Percentiles rank a stretch among this genome's conserved stretches.
phyloP scores from a whole-genome alignment of 2,797 vertebrate species.

The Lepidocolaptes lacrymiger region DNA sequence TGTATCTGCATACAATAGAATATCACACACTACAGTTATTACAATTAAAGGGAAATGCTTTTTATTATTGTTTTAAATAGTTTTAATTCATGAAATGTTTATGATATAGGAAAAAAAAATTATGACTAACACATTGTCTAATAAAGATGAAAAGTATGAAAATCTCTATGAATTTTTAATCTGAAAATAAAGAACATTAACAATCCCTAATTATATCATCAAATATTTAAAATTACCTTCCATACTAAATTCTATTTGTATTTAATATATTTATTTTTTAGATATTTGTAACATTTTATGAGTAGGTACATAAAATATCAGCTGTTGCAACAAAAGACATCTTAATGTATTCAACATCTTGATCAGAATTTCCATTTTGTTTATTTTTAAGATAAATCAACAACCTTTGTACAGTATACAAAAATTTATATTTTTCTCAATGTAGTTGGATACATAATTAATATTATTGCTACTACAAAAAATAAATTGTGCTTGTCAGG shows the following conservation, averaged over 20 bases:
- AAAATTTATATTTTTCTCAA: slow-evolving; percentile 36
- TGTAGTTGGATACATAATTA: slow-evolving; percentile 7
- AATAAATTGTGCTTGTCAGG: not conserved
- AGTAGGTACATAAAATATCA: slow-evolving; percentile 26
- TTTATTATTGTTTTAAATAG: slow-evolving; percentile 60
- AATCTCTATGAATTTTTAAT: slow-evolving; percentile 67
- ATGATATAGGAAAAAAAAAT: slow-evolving; percentile 64
- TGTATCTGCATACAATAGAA: not conserved
- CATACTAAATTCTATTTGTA: slow-evolving; percentile 47
- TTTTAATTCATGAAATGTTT: slow-evolving; percentile 51
- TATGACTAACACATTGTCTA: slow-evolving; percentile 61
- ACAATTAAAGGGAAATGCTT: slow-evolving; percentile 2
- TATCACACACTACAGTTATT: not conserved
- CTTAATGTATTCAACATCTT: slow-evolving; percentile 30
- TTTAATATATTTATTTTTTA: slow-evolving; percentile 60
- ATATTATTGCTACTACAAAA: not conserved
- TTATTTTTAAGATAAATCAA: slow-evolving; percentile 57
- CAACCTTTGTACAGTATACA: slow-evolving; percentile 1
- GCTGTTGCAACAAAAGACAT: slow-evolving; percentile 16
- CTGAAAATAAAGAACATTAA: slow-evolving; percentile 67
- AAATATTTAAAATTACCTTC: slow-evolving; percentile 70
- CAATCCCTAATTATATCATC: slow-evolving; percentile 63
- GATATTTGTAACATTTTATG: slow-evolving; percentile 47
- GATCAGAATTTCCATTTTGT: slow-evolving; percentile 46
- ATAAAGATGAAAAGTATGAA: slow-evolving; percentile 68